Evolutionary conservation across 2,113 vertebrate genomes (phyloP), one percentile per base, ranked within the genome.

Genomic region (Platichthys flesus): DNA sequence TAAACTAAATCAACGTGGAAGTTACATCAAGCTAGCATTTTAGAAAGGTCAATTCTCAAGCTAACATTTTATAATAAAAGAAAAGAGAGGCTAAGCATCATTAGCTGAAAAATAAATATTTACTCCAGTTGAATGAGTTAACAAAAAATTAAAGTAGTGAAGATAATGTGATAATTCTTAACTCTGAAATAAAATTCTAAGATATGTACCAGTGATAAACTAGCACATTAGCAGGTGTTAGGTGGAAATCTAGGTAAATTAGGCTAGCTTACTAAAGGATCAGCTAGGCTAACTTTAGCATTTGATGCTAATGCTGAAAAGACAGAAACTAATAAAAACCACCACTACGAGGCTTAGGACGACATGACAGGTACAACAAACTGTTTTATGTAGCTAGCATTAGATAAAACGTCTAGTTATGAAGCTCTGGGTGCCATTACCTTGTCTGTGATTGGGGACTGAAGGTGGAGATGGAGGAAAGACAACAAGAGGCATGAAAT

Each of bases 371-470:
- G 10, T 4, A 45, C 3, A 45, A 45, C 10, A 45, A 14, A 42
- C 40, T 42, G 40, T 42, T 3, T 15, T 49, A 49, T 18, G 4
- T 5, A 6, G 47, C 47, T 49, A 6, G 21, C 18, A 9, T 54
- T 21, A 21, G n/a, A 21, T 8, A 21, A 21, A 54, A 18, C 3
- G 3, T 16, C 1, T 63, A 21, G 2, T 20, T 64, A 26, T 14
- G 7, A 49, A 66, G 42, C 71, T 69, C 12, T 20, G 26, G 9
- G 40, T 18, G 10, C 21, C 59, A 88, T 96, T 95, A 96, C 95
- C 95, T 96, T 93, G 57, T 92, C 79, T 65, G 92, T 93, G 67
- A 85, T 93, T 82, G 95, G 95, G n/a, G 96, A 93, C 95, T 96
- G 81, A 85, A 67, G 61, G 47, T 85, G 85, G 55, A 18, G 64